These are phyloP conservation scores for Macrosiphum euphorbiae DNA, from an alignment of 2,888 invertebrate genomes.

Conservation along the genomic window DNA sequence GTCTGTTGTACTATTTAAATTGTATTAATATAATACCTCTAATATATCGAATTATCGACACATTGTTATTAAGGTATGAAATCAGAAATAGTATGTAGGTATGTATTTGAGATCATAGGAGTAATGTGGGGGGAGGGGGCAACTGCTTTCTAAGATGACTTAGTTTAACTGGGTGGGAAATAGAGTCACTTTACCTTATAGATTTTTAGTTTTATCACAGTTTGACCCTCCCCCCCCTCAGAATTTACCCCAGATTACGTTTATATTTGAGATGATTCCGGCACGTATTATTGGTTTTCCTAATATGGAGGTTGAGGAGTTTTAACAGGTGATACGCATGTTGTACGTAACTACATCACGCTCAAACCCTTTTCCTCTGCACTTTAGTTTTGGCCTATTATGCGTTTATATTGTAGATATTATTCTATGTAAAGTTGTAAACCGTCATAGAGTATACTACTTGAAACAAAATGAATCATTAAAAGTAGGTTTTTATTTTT, in stretches of 20 bases:
- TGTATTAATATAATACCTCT: too few species aligned
- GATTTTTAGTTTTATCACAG: too few species aligned
- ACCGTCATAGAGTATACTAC: not conserved
- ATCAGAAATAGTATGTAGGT: too few species aligned
- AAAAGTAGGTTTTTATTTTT: too few species aligned
- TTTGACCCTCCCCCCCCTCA: too few species aligned
- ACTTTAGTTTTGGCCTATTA: not conserved
- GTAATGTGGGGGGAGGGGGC: too few species aligned
- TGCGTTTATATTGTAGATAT: not conserved
- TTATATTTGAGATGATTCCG: not conserved
- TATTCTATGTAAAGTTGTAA: not conserved
- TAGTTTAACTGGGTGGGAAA: too few species aligned
- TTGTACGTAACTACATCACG: not conserved
- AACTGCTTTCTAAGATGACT: too few species aligned
- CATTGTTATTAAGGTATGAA: not conserved
- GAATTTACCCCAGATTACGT: too few species aligned
- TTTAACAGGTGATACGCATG: not conserved
- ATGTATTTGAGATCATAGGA: not conserved
- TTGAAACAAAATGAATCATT: too few species aligned
- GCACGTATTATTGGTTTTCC: not conserved
- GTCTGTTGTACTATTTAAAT: not conserved
- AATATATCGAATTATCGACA: too few species aligned
- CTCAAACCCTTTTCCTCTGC: not conserved
- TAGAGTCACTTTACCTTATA: too few species aligned
- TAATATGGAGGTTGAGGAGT: not conserved